phyloP scores from a whole-genome alignment of 2,797 vertebrate genomes.

The Spinibarbus caldwelli region DNA sequence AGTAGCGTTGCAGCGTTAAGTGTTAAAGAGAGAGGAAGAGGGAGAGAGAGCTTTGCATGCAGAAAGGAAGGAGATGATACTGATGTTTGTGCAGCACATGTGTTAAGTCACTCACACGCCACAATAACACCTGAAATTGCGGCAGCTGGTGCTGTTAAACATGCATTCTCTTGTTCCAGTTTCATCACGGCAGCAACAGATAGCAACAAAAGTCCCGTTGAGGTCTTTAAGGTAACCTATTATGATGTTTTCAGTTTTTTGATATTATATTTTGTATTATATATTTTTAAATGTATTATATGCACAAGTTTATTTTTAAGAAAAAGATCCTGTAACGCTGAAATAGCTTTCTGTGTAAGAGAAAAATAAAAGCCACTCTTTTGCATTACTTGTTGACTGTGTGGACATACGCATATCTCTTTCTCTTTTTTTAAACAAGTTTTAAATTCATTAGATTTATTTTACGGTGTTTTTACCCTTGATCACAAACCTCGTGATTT shows the following conservation, averaged over 20 bases:
- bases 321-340: background rate
- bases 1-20: conserved; percentile 16
- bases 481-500: conserved; percentile 69
- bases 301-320: background rate
- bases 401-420: background rate
- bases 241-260: conserved; percentile 7
- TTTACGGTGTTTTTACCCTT: conserved; percentile 66
- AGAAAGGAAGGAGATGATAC: conserved; percentile 61
- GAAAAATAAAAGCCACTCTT: conserved; percentile 5
- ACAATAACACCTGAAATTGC: conserved; percentile 62
- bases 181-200: conserved; percentile 42
- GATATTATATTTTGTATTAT: background rate
- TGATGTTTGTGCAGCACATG: conserved; percentile 58
- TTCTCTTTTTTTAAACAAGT: conserved; percentile 17
- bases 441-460: conserved; percentile 65
- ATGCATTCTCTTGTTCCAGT: conserved; percentile 56
- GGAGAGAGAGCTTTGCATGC: conserved; percentile 39
- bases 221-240: conserved; percentile 29
- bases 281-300: background rate
- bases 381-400: conserved; percentile 20
- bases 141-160: conserved; percentile 66
- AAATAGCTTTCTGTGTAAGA: background rate
- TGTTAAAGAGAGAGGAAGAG: conserved; percentile 22
- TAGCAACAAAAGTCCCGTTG: background rate
- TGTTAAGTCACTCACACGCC: conserved; percentile 56